Base-by-base conservation (phyloP, 2,113 vertebrate species). In the Hippopotamus amphibius region DNA sequence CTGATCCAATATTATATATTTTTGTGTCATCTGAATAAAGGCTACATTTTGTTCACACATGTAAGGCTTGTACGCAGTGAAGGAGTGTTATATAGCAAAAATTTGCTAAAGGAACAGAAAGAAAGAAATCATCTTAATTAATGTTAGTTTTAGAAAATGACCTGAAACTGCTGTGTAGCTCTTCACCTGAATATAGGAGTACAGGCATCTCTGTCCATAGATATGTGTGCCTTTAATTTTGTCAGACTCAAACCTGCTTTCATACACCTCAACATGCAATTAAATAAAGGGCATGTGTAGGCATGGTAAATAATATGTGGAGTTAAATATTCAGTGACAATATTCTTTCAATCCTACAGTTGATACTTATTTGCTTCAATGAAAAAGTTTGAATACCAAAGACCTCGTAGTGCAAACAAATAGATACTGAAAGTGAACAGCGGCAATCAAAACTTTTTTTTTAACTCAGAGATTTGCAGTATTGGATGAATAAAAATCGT, bases 111-210 rank as follows among this genome's bases (percentile, higher is more conserved):
- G 66, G 94, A 91, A 88, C 28, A 72, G 92, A 98, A 97, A 98
- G 59, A 65, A 92, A 97, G 41, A 88, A 91, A 85, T 95, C 43
- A 96, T 96, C 96, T 97, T 97, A 98, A 98, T 97, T 97, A 98
- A 97, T 77, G 82, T 72, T 98, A 80, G 97, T 95, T 97, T 97
- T 93, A 77, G 76, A 94, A 93, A 96, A 91, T 71, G 95, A 92
- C 85, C 22, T n/a, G 68, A 63, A 37, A 83, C 68, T 55, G 33
- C 48, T 76, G 43, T 33, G 74, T 87, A 7, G 17, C 26, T 65
- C 72, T 48, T 63, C 22, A 33, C 76, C n/a, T 74, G 43, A 6
- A 53, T 69, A 7, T 63, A 59, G 26, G 43, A 59, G 65, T 63
- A 84, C 7, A 69, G 37, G 21, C 21, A 63, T 80, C n/a, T 92